These are phyloP conservation scores for Caenorhabditis zanzibari DNA, from an alignment of 2,888 invertebrate genomes.

Conservation along the genomic window DNA sequence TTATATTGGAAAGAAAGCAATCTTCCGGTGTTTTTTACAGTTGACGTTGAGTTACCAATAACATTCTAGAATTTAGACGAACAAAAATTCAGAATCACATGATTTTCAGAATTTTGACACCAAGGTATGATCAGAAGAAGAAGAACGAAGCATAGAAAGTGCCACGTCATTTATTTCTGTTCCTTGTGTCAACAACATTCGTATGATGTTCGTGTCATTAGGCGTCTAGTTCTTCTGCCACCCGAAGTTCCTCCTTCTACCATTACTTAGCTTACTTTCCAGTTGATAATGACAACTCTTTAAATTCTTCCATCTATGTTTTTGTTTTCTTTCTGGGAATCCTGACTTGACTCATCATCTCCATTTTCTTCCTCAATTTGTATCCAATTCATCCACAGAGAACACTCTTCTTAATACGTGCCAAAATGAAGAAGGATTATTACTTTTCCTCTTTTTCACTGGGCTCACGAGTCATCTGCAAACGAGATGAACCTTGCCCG, in stretches of 20 bases:
- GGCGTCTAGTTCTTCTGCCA: conserved; percentile 44
- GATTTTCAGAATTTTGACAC: not conserved
- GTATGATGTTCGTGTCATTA: conserved; percentile 55
- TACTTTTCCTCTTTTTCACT: not conserved
- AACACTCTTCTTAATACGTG: conserved; percentile 43
- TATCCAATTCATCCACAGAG: conserved; percentile 47
- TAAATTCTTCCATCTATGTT: not conserved
- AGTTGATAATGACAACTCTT: conserved; percentile 47
- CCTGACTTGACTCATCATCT: conserved; percentile 18
- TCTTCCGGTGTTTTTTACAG: not conserved
- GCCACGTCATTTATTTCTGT: conserved; percentile 48
- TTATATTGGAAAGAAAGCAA: too few relatives aligned
- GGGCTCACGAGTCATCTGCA: conserved; percentile 46
- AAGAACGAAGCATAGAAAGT: conserved; percentile 32
- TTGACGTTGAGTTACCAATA: not conserved
- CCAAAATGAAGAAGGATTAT: conserved; percentile 56
- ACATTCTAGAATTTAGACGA: not conserved
- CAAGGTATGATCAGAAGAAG: conserved; percentile 6
- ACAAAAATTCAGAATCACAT: not conserved
- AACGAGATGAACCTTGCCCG: conserved; percentile 43
- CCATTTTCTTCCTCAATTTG: conserved; percentile 19
- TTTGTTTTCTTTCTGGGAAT: not conserved
- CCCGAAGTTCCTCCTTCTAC: not conserved
- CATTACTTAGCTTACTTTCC: conserved; percentile 46
- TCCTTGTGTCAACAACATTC: conserved; percentile 52